Evolutionary conservation across 2,888 invertebrate species (phyloP).

Genomic region (Crioceris asparagi): DNA sequence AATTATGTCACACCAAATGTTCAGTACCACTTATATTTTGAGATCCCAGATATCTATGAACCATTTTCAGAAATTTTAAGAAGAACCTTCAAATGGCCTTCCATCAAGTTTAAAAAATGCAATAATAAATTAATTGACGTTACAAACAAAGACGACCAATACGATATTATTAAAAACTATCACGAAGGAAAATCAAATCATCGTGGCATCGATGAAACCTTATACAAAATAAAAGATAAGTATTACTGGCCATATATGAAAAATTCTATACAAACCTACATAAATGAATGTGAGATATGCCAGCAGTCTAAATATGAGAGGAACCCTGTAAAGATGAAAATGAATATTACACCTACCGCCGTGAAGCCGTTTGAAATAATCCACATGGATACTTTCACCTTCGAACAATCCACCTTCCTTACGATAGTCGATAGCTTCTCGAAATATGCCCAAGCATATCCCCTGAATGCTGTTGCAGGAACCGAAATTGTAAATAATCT

Average conservation of each 20-base stretch:
- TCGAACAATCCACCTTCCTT: constrained; percentile 4
- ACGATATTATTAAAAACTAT: constrained; percentile 4
- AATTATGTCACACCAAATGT: constrained; percentile 8
- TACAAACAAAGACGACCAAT: constrained; percentile 3
- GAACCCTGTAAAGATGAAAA: constrained; percentile 10
- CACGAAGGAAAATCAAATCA: constrained; percentile 7
- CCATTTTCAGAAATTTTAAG: constrained; percentile 6
- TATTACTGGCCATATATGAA: constrained; percentile 8
- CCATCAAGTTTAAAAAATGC: constrained; percentile 1
- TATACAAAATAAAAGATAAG: constrained; percentile 2
- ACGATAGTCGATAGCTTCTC: constrained; percentile 8
- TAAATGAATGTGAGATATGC: constrained; percentile 5
- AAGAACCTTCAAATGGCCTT: constrained; percentile 3
- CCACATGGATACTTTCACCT: constrained; percentile 3
- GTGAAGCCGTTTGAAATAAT: constrained; percentile 12
- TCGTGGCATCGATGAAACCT: constrained; percentile 7
- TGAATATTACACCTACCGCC: constrained; percentile 12
- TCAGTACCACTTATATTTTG: constrained; percentile 11
- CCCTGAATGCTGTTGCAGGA: constrained; percentile 5
- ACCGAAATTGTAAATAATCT: constrained; percentile 5
- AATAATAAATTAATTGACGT: constrained; percentile 2
- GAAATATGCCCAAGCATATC: constrained; percentile 8
- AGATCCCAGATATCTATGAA: constrained; percentile 10
- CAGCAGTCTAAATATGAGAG: constrained; percentile 10
- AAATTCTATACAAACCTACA: constrained; percentile 6